phyloP scores from a whole-genome alignment of 2,888 invertebrate genomes.

The Stramonita haemastoma region DNA sequence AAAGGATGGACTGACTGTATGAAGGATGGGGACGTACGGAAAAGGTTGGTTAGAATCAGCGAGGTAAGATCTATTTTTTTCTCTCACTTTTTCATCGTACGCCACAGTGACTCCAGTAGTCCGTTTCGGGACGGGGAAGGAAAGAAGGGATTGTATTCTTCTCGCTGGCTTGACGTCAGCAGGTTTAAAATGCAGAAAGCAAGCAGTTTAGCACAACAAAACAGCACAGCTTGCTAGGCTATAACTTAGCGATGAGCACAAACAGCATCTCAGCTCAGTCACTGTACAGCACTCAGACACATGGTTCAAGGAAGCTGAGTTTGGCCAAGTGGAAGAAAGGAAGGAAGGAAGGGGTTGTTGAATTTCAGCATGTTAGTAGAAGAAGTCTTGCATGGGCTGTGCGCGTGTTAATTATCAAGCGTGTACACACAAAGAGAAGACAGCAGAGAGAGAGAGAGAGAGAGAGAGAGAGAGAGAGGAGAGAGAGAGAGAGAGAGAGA shows the following conservation, averaged over 20 bases:
- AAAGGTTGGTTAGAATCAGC: background rate
- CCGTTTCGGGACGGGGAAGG: too few relatives aligned
- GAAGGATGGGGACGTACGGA: background rate
- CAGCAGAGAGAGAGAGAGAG: background rate
- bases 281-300: background rate
- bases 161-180: background rate
- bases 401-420: background rate
- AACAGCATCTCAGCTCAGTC: too few relatives aligned
- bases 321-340: background rate
- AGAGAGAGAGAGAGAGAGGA: slow-evolving; percentile 8
- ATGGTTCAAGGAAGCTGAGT: background rate
- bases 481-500: slow-evolving; percentile 30
- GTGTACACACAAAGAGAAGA: too few relatives aligned
- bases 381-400: background rate
- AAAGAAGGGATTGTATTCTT: background rate
- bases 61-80: background rate
- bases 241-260: too few relatives aligned
- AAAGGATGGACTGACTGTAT: background rate
- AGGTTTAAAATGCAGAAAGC: background rate
- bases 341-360: background rate
- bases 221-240: too few relatives aligned
- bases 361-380: background rate
- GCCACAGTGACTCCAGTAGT: background rate
- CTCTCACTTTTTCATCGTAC: background rate
- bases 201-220: too few relatives aligned